Base-by-base conservation (phyloP, 2,113 vertebrate genomes). In the Corythornis cristatus region DNA sequence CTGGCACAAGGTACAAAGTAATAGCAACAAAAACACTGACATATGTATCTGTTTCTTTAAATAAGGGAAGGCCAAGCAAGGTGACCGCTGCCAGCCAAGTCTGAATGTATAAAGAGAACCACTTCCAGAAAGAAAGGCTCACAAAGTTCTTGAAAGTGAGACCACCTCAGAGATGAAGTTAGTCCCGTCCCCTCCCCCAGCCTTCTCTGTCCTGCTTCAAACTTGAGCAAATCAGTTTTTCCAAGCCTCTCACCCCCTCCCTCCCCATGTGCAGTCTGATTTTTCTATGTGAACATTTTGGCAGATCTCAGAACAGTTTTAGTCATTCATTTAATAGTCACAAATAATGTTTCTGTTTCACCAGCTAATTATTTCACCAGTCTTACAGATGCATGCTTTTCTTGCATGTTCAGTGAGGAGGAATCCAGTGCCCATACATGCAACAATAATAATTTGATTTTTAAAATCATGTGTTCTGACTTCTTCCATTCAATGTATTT, bases 121-220 rank as follows among this genome's bases (percentile, higher is more conserved):
- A 97, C 96, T 98, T 98, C 97, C 95, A 97, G 96, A 95, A 96
- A 97, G 95, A 48, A 95, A 96, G 95, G 77, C 94, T 96, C 93
- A 94, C 86, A 97, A 97, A 89, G 83, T 95, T 95, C 94, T 95
- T 96, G 90, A 97, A 97, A 97, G 93, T 90, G 93, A 83, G 97
- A 97, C 97, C 97, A 97, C 97, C 97, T 97, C 86, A 83, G 96
- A 97, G 97, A 98, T 96, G 92, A 97, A 97, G 93, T 95, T 96
- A 74, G 95, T 89, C 87, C 80, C 82, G 92, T 96, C 93, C 83
- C 93, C 73, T 93, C 88, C 95, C 79, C 88, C 86, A 67, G n/a
- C 75, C 86, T 74, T 95, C 96, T 66, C 71, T 92, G 96, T 97
- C 93, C 97, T 97, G 92, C 96, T 96, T 96, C 94, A 96, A 91